Percentiles rank a stretch among this genome's conserved stretches.
phyloP scores from a whole-genome alignment of 1,140 invertebrate species.

The Lysiphlebus fabarum region DNA sequence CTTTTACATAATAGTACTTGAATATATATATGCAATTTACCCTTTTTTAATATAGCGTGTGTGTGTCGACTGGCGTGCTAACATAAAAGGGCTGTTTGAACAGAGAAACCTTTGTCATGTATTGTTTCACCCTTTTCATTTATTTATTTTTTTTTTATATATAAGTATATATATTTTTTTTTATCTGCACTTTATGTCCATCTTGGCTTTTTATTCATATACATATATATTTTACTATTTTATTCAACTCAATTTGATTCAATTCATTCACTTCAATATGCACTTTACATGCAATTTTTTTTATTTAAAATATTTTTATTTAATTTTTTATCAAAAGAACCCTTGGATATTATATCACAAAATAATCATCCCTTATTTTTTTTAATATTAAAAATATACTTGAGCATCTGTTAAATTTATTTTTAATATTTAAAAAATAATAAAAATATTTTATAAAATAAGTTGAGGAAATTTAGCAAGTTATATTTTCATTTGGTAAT shows the following conservation, averaged over 20 bases:
- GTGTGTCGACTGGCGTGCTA: slow-evolving; percentile 29
- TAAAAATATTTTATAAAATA: too few relatives aligned
- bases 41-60: slow-evolving; percentile 32
- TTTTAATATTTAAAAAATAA: too few relatives aligned
- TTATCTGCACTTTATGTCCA: slow-evolving; percentile 26
- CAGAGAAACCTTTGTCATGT: slow-evolving; percentile 36
- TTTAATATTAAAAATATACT: too few relatives aligned
- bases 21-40: slow-evolving; percentile 34
- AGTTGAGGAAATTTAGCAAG: too few relatives aligned
- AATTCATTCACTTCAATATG: background rate
- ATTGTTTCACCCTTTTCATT: slow-evolving; percentile 17
- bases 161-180: too few relatives aligned
- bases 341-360: too few relatives aligned
- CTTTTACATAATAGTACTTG: background rate
- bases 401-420: too few relatives aligned
- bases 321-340: too few relatives aligned
- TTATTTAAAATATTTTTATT: too few relatives aligned
- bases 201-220: slow-evolving; percentile 4
- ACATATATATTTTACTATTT: slow-evolving; percentile 2
- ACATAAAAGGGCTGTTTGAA: slow-evolving; percentile 42
- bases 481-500: too few relatives aligned
- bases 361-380: too few relatives aligned
- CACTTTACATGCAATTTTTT: too few relatives aligned
- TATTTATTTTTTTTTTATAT: slow-evolving; percentile 22
- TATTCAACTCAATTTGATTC: background rate